Evolutionary conservation across 2,113 vertebrate genomes (phyloP), one percentile per base, ranked within the genome.

Genomic region (Limnothrissa miodon): DNA sequence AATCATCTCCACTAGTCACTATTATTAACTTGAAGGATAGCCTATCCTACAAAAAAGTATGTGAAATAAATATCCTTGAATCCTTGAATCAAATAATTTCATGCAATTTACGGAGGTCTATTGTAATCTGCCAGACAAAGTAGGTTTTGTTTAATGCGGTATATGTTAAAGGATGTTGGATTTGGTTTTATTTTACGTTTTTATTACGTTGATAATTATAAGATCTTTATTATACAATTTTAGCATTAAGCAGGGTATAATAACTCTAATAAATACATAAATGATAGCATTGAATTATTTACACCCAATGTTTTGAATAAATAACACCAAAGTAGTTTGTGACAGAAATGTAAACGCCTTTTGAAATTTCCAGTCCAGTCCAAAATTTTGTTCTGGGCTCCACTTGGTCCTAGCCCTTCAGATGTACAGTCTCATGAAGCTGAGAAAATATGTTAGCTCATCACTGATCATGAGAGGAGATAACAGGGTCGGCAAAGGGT

Each of bases 401-500:
- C 19, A 29, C 23, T 62, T n/a, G 10, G 59, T 62, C 59, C 29
- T 1, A 7, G 25, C 9, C 59, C 25, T 62, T n/a, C 59, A 29
- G 33, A 74, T 11, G 66, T 39, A 11, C 66, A 36, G 15, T 15
- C 13, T 15, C 66, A 59, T 80, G 79, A 78, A 44, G 84, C 82
- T 81, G 80, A 85, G 74, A 53, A 81, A 80, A 62, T 80, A 83
- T 66, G 78, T 85, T 83, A 66, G 70, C 80, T 45, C 70, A 62
- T n/a, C 53, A 45, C 80, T 33, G 82, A 85, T 85, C 79, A 86
- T 81, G 66, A 78, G 33, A 70, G 62, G 62, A 83, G 81, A 82
- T 81, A 81, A 85, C 6, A 62, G 78, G 88, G 87, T 87, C 85
- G 83, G 79, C 53, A 70, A 25, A 80, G 53, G 89, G 56, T 87